These are phyloP conservation scores for Drosophila demipolita DNA, from an alignment of 2,888 invertebrate genomes.

Conservation along the genomic window DNA sequence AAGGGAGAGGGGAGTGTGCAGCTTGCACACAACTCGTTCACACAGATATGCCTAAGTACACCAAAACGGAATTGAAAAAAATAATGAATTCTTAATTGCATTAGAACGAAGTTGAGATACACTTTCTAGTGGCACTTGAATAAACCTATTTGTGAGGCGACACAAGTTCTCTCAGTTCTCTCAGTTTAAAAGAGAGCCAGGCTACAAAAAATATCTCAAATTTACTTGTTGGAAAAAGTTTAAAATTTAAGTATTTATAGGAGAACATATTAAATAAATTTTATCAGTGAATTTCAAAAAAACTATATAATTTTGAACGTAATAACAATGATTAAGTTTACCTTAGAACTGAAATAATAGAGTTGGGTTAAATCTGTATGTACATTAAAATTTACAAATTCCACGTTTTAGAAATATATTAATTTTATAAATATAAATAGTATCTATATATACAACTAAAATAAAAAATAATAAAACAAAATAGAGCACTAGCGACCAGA, in stretches of 20 bases:
- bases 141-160: not conserved
- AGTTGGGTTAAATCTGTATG: not conserved
- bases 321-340: not conserved
- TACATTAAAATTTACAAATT: not conserved
- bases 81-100: conserved; percentile 60
- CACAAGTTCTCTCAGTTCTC: too few relatives aligned
- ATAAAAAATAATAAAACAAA: not conserved
- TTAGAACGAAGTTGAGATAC: conserved; percentile 38
- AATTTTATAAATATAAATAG: not conserved
- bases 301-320: not conserved
- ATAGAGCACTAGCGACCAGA: not conserved
- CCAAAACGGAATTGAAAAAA: conserved; percentile 65
- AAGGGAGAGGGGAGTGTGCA: not conserved
- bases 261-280: not conserved
- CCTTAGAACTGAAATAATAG: not conserved
- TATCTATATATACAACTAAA: not conserved
- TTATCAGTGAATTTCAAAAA: not conserved
- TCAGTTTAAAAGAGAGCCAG: not conserved
- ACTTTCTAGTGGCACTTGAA: conserved; percentile 12
- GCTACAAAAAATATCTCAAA: not conserved
- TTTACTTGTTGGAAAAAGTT: not conserved
- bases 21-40: conserved; percentile 26
- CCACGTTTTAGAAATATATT: not conserved
- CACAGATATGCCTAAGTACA: conserved; percentile 50
- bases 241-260: not conserved